Percentiles rank a stretch among this genome's conserved stretches.
Evolutionary conservation across 2,888 invertebrate genomes (phyloP).

Genomic region (Stegophylla sp.): DNA sequence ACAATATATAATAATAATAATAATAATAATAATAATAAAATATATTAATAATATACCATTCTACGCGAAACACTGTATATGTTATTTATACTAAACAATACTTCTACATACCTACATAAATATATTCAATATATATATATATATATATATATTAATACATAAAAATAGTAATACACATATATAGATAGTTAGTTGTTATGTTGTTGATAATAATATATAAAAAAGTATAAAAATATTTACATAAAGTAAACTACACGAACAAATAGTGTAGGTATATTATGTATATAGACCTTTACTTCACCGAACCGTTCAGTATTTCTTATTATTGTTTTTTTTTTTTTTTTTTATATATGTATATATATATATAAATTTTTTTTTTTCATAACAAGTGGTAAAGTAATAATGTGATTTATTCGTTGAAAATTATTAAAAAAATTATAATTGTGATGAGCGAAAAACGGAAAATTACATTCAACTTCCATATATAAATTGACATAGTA

Average conservation of each 20-base stretch:
- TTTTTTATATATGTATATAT: too few species aligned
- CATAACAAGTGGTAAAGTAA: constrained; percentile 54
- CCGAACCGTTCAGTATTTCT: neutral
- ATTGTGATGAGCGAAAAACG: constrained; percentile 54
- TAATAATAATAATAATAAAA: constrained; percentile 35
- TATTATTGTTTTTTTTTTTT: constrained; percentile 15
- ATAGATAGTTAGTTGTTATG: constrained; percentile 11
- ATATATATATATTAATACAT: constrained; percentile 8
- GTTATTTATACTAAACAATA: constrained; percentile 7
- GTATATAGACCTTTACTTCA: constrained; percentile 13
- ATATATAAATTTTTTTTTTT: constrained; percentile 1
- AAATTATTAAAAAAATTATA: constrained; percentile 35
- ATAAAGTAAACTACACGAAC: constrained; percentile 55
- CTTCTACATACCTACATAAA: constrained; percentile 45
- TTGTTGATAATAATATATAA: constrained; percentile 46
- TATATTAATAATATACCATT: constrained; percentile 42
- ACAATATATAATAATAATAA: constrained; percentile 45
- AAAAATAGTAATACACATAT: constrained; percentile 33
- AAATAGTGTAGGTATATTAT: constrained; percentile 55
- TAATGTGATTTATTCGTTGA: constrained; percentile 50
- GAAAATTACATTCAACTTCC: constrained; percentile 47
- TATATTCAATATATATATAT: neutral
- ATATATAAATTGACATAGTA: constrained; percentile 49
- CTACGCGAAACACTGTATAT: constrained; percentile 31
- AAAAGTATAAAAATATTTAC: constrained; percentile 59